These are phyloP conservation scores for Cheilosia impressa DNA, from an alignment of 2,888 invertebrate species.

Conservation along the genomic window DNA sequence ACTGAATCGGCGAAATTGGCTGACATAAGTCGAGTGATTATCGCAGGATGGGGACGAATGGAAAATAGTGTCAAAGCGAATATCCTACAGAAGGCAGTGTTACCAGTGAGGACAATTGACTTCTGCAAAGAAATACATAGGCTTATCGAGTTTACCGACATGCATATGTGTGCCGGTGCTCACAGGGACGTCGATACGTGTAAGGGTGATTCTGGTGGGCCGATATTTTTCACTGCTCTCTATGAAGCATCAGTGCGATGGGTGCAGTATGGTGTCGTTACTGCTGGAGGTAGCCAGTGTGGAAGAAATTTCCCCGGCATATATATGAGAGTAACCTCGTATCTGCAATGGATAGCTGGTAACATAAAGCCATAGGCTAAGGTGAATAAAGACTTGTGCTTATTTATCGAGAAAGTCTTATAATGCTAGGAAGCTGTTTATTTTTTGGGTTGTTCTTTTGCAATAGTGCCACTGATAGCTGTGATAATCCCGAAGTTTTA, in stretches of 20 bases:
- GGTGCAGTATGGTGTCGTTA: slow-evolving; percentile 85
- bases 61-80: slow-evolving; percentile 75
- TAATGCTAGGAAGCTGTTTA: no score
- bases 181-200: slow-evolving; percentile 58
- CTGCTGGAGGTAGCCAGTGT: slow-evolving; percentile 86
- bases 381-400: not conserved
- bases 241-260: slow-evolving; percentile 75
- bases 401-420: not conserved
- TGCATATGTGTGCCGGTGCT: slow-evolving; percentile 86
- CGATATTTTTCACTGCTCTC: slow-evolving; percentile 77
- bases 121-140: slow-evolving; percentile 80
- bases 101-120: slow-evolving; percentile 70
- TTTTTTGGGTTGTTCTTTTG: no score
- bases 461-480: no score
- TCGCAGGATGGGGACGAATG: slow-evolving; percentile 81
- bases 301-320: slow-evolving; percentile 84
- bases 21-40: slow-evolving; percentile 74
- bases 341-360: slow-evolving; percentile 85
- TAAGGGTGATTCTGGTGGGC: slow-evolving; percentile 77
- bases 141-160: slow-evolving; percentile 77
- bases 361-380: slow-evolving; percentile 75
- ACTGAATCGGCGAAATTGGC: slow-evolving; percentile 40
- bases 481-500: no score
- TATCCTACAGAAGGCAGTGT: slow-evolving; percentile 77
- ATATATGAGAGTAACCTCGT: slow-evolving; percentile 85